Base-by-base conservation (phyloP, 2,113 vertebrate species). In the Romanogobio albipinnatus region DNA sequence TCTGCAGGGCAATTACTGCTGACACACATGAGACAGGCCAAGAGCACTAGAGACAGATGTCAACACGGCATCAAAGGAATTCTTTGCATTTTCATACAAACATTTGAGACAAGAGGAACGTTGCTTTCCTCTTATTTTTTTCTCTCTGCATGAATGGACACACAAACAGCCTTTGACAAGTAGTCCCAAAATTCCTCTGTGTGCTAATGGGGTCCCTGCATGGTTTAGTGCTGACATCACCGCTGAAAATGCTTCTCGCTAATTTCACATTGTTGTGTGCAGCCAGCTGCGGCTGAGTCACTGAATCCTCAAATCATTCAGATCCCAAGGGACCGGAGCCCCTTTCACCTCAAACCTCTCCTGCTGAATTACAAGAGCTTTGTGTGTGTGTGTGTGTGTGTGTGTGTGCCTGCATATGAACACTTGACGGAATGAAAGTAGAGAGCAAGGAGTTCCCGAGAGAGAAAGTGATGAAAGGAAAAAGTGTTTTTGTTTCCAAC, bases 161-260 rank as follows among this genome's bases (percentile, higher is more conserved):
- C 76, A 81, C 80, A 86, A 45, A 82, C 94, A 95, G 94, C 95
- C 92, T 96, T 95, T 94, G 95, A 94, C 94, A 95, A 95, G 95
- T 95, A 95, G 94, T 94, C 93, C 94, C 93, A 93, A 93, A 96
- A 96, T 96, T 96, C 95, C 95, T 90, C 95, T 87, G 94, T 84
- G 94, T 91, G 91, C 93, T 96, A 96, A 96, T 96, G 94, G 96
- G 94, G 94, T 95, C 95, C 95, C 93, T 90, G 93, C 95, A 96
- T 97, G 95, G 91, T 95, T 96, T 90, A 88, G 91, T 91, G 94
- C 92, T 97, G 95, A 97, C 95, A 96, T 97, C 96, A 97, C 93
- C 83, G 83, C 86, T 90, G 88, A 92, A 92, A 96, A 94, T 92
- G 93, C 92, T 91, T 96, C 95, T 95, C 93, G 95, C 95, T 94